Evolutionary conservation across 2,797 vertebrate species (phyloP).

Genomic region (Masticophis lateralis): DNA sequence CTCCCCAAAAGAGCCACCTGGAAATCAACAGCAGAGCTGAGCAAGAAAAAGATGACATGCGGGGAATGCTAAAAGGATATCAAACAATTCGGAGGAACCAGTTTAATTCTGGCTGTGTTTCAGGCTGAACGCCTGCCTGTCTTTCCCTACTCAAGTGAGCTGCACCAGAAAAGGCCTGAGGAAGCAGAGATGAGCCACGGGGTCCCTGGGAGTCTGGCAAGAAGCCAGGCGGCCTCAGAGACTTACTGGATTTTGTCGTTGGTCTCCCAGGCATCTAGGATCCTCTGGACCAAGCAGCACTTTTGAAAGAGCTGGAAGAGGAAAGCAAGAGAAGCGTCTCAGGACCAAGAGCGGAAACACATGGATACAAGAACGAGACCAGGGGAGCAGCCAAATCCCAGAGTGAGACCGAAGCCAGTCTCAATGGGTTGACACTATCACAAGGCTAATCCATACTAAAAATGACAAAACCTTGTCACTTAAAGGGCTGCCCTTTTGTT

Average conservation of each 20-base stretch:
- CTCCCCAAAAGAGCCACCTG: neutral
- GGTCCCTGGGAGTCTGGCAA: neutral
- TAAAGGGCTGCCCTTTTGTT: neutral
- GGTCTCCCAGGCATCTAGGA: slow-evolving; percentile 95
- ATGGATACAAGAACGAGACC: neutral
- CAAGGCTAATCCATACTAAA: neutral
- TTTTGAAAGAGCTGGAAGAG: slow-evolving; percentile 88
- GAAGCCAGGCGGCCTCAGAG: neutral
- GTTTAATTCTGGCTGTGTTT: too few species aligned
- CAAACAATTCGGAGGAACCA: neutral
- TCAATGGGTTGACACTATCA: neutral
- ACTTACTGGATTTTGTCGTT: slow-evolving; percentile 95
- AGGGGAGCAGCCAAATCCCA: neutral
- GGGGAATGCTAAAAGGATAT: fast-evolving
- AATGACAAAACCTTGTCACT: neutral
- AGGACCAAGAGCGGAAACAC: neutral
- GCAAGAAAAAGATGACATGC: neutral
- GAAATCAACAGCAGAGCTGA: too few species aligned
- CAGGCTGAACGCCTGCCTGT: neutral
- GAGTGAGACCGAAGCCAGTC: neutral
- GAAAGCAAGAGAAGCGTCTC: neutral
- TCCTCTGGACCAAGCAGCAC: slow-evolving; percentile 91
- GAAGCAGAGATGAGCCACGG: neutral
- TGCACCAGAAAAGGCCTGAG: neutral
- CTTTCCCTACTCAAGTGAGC: neutral